Conservation (phyloP, 2,888 invertebrate species). For the Branchellion lobata region DNA sequence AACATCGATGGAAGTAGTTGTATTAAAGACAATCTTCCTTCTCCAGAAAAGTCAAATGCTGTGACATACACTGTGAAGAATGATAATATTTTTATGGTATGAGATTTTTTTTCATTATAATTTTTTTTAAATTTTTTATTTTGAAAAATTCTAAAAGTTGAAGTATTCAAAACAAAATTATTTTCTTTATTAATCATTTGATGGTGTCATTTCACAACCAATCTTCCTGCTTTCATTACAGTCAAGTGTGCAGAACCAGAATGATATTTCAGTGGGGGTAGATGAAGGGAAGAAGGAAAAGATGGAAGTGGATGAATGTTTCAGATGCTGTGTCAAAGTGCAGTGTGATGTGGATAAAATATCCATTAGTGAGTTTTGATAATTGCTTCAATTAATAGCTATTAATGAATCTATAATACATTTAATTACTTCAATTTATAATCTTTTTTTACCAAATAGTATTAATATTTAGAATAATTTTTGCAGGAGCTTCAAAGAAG, state of each 20-base stretch:
- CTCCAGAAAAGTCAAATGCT: background rate
- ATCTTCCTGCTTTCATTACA: no score
- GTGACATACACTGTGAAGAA: conserved; percentile 3
- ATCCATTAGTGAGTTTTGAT: conserved; percentile 12
- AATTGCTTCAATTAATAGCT: no score
- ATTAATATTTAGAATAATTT: no score
- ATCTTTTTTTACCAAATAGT: no score
- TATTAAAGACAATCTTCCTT: no score
- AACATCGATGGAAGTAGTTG: background rate
- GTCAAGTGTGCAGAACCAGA: no score
- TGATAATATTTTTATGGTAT: conserved; percentile 5
- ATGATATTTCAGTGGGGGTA: background rate
- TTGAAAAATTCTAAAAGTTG: no score
- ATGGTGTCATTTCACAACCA: background rate
- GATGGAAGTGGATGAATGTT: background rate
- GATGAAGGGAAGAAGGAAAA: background rate
- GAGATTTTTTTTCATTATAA: background rate
- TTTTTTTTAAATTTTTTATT: background rate
- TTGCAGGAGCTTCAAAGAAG: background rate
- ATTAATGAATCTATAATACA: no score
- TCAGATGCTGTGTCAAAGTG: background rate
- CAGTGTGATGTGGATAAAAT: background rate
- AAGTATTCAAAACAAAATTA: no score
- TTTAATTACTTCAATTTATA: no score
- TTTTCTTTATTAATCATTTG: no score